These are phyloP conservation scores for Nothocercus nigrocapillus DNA, from an alignment of 2,113 vertebrate species.

Conservation along the genomic window DNA sequence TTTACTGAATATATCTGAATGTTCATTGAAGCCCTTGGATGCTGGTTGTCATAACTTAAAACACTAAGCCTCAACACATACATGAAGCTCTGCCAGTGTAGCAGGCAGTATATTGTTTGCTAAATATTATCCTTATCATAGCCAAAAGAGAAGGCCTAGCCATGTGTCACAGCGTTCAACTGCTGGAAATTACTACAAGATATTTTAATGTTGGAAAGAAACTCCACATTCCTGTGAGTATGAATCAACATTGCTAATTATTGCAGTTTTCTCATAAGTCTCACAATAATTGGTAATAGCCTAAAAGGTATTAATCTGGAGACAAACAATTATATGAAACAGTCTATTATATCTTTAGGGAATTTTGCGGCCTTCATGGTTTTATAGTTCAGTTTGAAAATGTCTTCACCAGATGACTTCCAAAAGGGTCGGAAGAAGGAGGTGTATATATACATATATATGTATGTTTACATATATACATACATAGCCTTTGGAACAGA, in stretches of 20 bases:
- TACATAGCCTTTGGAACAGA: too few species aligned
- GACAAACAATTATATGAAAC: background rate
- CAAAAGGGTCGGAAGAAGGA: background rate
- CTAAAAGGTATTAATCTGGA: background rate
- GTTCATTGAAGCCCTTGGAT: background rate
- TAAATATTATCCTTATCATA: background rate
- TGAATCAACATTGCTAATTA: background rate
- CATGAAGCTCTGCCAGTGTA: rapidly evolving
- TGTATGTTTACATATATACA: background rate
- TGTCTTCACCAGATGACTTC: background rate
- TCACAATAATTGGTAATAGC: background rate
- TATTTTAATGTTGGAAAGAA: background rate
- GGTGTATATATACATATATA: too few species aligned
- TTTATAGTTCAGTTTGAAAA: background rate
- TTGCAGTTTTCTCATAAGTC: background rate
- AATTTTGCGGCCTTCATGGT: background rate
- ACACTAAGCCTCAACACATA: background rate
- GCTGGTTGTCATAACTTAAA: background rate
- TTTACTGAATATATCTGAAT: background rate
- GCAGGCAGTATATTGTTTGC: background rate
- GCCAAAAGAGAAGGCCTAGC: background rate
- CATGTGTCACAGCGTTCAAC: background rate
- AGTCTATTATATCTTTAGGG: background rate
- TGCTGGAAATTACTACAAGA: background rate
- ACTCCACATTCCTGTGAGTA: background rate